Conservation (phyloP, 2,113 vertebrate genomes). For the Cheirogaleus medius region DNA sequence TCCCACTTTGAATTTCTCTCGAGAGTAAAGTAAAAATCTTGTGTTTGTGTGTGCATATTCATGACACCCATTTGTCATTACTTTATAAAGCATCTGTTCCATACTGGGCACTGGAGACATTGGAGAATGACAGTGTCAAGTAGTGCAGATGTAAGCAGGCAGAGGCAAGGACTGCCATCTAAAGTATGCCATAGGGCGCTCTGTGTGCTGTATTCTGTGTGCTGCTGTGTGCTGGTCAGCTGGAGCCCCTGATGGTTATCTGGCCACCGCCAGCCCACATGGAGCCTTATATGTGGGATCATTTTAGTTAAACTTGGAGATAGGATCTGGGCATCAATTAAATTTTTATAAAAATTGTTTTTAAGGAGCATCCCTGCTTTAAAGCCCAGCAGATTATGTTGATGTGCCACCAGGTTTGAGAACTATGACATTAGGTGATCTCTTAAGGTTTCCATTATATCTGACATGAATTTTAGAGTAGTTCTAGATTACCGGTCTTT, state of each 20-base stretch:
- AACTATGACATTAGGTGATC: neutral
- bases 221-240: neutral
- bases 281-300: neutral
- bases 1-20: neutral
- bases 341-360: slow-evolving; percentile 3
- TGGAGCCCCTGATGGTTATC: neutral
- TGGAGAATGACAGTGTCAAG: neutral
- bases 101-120: neutral
- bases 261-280: neutral
- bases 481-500: neutral
- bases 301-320: neutral
- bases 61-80: neutral
- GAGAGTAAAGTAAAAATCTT: neutral
- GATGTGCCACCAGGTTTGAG: neutral
- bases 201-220: neutral
- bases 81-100: neutral
- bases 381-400: neutral
- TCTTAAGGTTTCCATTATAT: slow-evolving; percentile 23
- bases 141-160: neutral
- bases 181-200: neutral
- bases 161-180: neutral
- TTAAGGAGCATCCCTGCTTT: neutral
- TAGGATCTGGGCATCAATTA: neutral
- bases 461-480: slow-evolving; percentile 10
- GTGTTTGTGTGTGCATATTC: neutral